These are phyloP conservation scores for Zele albiditarsus DNA, from an alignment of 2,888 invertebrate genomes.

Conservation along the genomic window DNA sequence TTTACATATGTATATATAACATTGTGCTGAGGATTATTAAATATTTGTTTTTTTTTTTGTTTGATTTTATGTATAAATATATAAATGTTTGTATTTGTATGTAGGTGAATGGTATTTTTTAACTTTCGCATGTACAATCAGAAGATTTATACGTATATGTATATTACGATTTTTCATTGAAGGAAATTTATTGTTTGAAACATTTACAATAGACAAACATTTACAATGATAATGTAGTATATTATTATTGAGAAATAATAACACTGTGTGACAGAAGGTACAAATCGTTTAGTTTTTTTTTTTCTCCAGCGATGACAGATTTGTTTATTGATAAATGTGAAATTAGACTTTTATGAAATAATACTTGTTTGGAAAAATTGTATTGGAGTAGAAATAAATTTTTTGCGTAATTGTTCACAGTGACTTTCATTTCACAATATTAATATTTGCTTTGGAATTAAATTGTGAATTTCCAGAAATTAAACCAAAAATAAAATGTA, in stretches of 20 bases:
- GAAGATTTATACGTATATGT: too few species aligned
- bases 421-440: not conserved
- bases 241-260: not conserved
- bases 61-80: not conserved
- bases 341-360: too few species aligned
- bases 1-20: not conserved
- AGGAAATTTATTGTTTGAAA: not conserved
- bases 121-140: too few species aligned
- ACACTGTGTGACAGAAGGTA: too few species aligned
- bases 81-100: not conserved
- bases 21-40: not conserved
- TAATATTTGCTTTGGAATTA: constrained; percentile 1
- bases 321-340: too few species aligned
- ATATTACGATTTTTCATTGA: too few species aligned
- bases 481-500: not conserved
- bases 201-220: constrained; percentile 1
- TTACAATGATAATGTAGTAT: not conserved
- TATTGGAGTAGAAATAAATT: too few species aligned
- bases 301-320: too few species aligned
- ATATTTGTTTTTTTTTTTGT: not conserved
- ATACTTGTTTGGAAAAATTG: too few species aligned
- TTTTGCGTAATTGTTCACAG: too few species aligned
- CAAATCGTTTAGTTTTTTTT: too few species aligned
- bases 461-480: not conserved
- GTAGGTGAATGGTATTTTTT: too few species aligned